These are phyloP conservation scores for Lithobates sylvaticus DNA, from an alignment of 2,797 vertebrate species.

Conservation along the genomic window DNA sequence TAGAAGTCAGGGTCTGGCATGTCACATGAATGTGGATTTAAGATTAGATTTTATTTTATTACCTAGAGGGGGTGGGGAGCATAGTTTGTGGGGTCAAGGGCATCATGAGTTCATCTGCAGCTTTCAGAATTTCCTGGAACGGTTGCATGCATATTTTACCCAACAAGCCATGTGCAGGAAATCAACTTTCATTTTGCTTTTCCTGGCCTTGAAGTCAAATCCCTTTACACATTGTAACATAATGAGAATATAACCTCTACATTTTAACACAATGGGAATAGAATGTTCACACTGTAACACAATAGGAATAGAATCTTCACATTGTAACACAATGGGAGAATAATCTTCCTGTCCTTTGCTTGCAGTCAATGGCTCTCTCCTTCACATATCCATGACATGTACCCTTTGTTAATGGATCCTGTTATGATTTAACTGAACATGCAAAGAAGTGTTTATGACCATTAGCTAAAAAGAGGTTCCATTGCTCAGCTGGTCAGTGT, in stretches of 20 bases:
- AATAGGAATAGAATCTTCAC: neutral
- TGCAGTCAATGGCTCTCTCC: slow-evolving; percentile 66
- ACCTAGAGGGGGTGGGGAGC: too few species aligned
- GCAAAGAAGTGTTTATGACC: slow-evolving; percentile 66
- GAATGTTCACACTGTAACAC: neutral
- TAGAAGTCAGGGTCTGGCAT: too few species aligned
- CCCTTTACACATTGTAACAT: too few species aligned
- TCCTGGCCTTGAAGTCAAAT: neutral
- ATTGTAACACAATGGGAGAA: neutral
- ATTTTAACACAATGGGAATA: too few species aligned
- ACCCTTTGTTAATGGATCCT: slow-evolving; percentile 68
- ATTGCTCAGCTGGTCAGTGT: slow-evolving; percentile 70
- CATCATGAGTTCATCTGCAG: too few species aligned
- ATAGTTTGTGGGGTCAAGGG: too few species aligned
- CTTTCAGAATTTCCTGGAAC: too few species aligned
- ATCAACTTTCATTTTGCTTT: neutral
- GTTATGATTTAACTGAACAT: slow-evolving; percentile 70
- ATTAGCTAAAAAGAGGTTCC: slow-evolving; percentile 69
- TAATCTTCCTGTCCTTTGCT: slow-evolving; percentile 32
- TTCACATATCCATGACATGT: slow-evolving; percentile 60
- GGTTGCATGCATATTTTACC: too few species aligned
- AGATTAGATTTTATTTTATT: too few species aligned
- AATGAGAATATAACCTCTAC: too few species aligned
- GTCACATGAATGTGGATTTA: too few species aligned
- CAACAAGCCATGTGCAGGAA: too few species aligned